A percentile compares a stretch with the other conserved stretches of the same genome.
Evolutionary conservation across 2,113 vertebrate genomes (phyloP).

Genomic region (Caretta caretta): DNA sequence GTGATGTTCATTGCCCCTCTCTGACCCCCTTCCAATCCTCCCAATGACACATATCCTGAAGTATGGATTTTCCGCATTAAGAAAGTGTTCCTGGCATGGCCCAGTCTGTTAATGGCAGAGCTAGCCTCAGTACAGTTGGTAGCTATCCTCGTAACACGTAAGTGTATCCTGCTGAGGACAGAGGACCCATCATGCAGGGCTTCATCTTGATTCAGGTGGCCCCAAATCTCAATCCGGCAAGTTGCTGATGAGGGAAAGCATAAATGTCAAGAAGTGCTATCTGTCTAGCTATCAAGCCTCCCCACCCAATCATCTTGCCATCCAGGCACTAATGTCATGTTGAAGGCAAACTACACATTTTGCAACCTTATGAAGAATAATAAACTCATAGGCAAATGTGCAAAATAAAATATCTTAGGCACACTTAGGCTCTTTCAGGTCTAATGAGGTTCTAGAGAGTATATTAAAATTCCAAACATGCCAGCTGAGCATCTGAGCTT

Average conservation of each 20-base stretch:
- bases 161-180: background rate
- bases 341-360: conserved; percentile 48
- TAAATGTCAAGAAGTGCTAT: conserved; percentile 17
- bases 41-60: background rate
- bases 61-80: background rate
- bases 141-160: background rate
- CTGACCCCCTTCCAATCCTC: background rate
- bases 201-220: conserved; percentile 27
- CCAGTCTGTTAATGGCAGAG: background rate
- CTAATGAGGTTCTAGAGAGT: background rate
- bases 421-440: rapidly evolving
- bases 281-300: conserved; percentile 20
- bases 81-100: background rate
- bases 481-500: background rate
- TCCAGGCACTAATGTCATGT: background rate
- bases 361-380: background rate
- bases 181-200: background rate
- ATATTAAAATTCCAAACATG: background rate
- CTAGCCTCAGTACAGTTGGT: background rate
- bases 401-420: conserved; percentile 7
- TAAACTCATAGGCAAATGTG: conserved; percentile 30
- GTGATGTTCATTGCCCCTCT: background rate
- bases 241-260: background rate
- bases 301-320: background rate
- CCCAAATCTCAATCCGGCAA: background rate